These are phyloP conservation scores for Araneus ventricosus DNA, from an alignment of 1,140 invertebrate genomes.

Conservation along the genomic window DNA sequence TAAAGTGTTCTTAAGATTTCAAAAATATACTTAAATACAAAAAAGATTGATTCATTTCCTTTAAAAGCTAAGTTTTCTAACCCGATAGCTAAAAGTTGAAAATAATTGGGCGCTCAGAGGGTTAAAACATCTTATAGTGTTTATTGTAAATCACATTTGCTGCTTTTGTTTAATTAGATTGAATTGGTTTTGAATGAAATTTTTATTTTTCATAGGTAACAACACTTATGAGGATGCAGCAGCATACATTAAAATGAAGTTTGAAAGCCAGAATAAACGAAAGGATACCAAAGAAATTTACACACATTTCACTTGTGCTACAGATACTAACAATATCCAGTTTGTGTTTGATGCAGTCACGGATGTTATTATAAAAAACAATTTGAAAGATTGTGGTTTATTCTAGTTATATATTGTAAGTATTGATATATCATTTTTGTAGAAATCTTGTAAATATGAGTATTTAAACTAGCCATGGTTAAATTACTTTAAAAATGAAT, in stretches of 20 bases:
- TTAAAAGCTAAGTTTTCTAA: too few relatives aligned
- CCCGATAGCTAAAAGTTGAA: too few relatives aligned
- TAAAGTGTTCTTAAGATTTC: too few relatives aligned
- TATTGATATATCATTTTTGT: background rate
- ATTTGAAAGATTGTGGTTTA: conserved; percentile 94
- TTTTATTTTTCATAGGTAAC: conserved; percentile 83
- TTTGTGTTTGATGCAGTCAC: conserved; percentile 96
- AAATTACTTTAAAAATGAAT: too few relatives aligned
- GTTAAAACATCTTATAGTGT: too few relatives aligned
- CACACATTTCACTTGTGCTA: conserved; percentile 95
- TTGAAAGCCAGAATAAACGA: conserved; percentile 90
- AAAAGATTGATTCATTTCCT: too few relatives aligned
- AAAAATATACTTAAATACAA: too few relatives aligned
- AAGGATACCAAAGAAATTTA: conserved; percentile 95
- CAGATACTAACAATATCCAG: conserved; percentile 93
- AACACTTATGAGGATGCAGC: conserved; percentile 93
- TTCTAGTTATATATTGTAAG: conserved; percentile 81
- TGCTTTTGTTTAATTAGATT: too few relatives aligned
- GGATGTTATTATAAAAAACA: conserved; percentile 96
- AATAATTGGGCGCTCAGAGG: too few relatives aligned
- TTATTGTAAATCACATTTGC: too few relatives aligned
- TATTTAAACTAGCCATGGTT: background rate
- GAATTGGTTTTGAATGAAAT: too few relatives aligned
- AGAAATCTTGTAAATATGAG: background rate
- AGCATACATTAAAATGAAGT: conserved; percentile 93